A percentile compares a stretch with the other conserved stretches of the same genome.
These are phyloP conservation scores for Eupithecia insigniata DNA, from an alignment of 2,888 invertebrate species.

Conservation along the genomic window DNA sequence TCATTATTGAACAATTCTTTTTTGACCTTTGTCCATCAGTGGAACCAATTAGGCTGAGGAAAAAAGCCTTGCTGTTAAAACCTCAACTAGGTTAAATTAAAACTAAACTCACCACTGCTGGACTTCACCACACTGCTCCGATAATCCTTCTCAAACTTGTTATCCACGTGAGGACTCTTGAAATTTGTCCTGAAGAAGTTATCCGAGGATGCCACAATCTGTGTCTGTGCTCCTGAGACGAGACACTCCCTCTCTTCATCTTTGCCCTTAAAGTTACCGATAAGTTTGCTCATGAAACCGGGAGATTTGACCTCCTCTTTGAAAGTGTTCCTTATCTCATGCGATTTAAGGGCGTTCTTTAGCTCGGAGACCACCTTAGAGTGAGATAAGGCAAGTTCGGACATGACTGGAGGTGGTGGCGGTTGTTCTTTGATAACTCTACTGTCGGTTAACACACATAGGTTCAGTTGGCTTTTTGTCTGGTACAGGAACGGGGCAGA, in stretches of 20 bases:
- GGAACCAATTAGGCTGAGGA: too few species aligned
- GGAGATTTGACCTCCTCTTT: conserved; percentile 70
- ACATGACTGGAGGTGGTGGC: conserved; percentile 64
- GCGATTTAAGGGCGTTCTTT: conserved; percentile 78
- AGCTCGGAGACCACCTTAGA: conserved; percentile 79
- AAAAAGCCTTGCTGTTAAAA: too few species aligned
- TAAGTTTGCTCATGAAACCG: conserved; percentile 77
- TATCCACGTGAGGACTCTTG: conserved; percentile 68
- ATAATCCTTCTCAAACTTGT: conserved; percentile 72
- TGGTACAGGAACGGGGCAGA: conserved; percentile 94
- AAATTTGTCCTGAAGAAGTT: conserved; percentile 80
- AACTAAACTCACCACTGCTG: conserved; percentile 69
- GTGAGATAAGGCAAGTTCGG: conserved; percentile 75
- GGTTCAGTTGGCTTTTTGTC: conserved; percentile 91
- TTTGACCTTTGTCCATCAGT: too few species aligned
- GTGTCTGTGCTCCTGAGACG: conserved; percentile 61
- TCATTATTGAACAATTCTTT: too few species aligned
- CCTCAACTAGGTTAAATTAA: neutral
- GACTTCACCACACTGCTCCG: conserved; percentile 72
- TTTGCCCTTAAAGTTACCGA: conserved; percentile 75
- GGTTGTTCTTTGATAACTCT: conserved; percentile 61
- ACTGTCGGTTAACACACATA: conserved; percentile 77
- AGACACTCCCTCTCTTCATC: conserved; percentile 77
- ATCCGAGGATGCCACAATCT: conserved; percentile 78
- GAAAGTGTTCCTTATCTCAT: conserved; percentile 64